phyloP scores from a whole-genome alignment of 2,797 vertebrate species.

The Chelmon rostratus region DNA sequence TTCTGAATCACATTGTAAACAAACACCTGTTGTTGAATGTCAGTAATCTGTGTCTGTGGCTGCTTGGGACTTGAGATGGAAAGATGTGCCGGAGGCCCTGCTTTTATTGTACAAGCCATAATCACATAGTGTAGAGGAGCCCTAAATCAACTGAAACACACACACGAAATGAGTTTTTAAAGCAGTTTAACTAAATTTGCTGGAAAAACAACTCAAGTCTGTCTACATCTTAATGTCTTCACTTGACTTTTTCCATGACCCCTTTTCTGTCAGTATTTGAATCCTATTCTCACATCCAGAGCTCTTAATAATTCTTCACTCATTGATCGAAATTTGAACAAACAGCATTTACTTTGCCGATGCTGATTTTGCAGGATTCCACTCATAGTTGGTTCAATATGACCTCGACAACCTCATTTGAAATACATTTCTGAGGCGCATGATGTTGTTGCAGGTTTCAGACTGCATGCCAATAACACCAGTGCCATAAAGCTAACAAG shows the following conservation, averaged over 20 bases:
- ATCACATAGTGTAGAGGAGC: neutral
- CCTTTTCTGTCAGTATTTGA: neutral
- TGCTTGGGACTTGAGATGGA: too few species aligned
- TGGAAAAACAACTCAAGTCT: too few species aligned
- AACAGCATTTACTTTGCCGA: neutral
- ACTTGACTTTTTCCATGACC: neutral
- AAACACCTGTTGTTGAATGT: too few species aligned
- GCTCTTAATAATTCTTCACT: constrained; percentile 7
- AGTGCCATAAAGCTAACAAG: constrained; percentile 73
- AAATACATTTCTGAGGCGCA: constrained; percentile 37
- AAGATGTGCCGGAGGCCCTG: too few species aligned
- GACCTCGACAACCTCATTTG: constrained; percentile 43
- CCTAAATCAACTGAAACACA: neutral
- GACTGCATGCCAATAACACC: constrained; percentile 57
- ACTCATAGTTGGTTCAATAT: neutral
- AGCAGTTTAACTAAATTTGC: neutral
- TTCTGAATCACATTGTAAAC: too few species aligned
- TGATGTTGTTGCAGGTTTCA: constrained; percentile 43
- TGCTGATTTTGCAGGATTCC: constrained; percentile 10
- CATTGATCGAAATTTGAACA: constrained; percentile 12
- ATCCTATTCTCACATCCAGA: neutral
- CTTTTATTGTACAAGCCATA: too few species aligned
- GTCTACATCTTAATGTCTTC: neutral
- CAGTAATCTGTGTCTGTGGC: too few species aligned
- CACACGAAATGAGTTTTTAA: neutral